Base-by-base conservation (phyloP, 1,140 invertebrate species). In the Eueides isabella region DNA sequence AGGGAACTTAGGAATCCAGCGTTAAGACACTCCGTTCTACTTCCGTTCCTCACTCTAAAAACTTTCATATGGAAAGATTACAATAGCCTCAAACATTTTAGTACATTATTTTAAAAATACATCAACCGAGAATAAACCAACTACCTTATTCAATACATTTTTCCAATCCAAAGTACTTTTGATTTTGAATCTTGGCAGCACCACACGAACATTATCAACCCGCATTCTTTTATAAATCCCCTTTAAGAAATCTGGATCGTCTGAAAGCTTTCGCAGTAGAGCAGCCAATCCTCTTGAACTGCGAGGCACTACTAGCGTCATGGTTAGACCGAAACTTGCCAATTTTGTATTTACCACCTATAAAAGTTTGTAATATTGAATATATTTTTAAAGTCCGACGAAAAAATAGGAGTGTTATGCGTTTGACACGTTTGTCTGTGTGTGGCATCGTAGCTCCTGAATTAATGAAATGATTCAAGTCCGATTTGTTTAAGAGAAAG, bases 171-270 rank as follows among this genome's bases (percentile, higher is more conserved):
- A 31, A 28, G 12, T 9, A 68, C 5, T 44, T 35, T 86, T 87
- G 7, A 88, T 82, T 69, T 85, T 86, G 11, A 89, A 81, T 41
- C 82, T 82, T 1, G 87, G 87, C 30, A 89, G 14, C 65, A 33
- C 30, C 7, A 86, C 16, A 5, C 63, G 80, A 29, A 85, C 2
- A 16, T 61, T 7, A 28, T 76, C 70, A 30, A 64, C 64, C 19
- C 62, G 35, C 83, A 85, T 83, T 19, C 31, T 63, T 7, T 71
- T 80, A 6, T 74, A 67, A 6, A 77, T 29, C 3, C 11, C 73
- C 5, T 72, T 62, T 5, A 86, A 23, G n/a, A 72, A 74, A 16
- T 69, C 12, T 5, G 79, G 79, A 26, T 81, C 19, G 11, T 67
- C 61, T 0, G 48, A 55, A 55, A 55, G 48, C 48, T 55, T 55